phyloP scores from a whole-genome alignment of 2,113 vertebrate genomes.

The Cyprinodon variegatus region DNA sequence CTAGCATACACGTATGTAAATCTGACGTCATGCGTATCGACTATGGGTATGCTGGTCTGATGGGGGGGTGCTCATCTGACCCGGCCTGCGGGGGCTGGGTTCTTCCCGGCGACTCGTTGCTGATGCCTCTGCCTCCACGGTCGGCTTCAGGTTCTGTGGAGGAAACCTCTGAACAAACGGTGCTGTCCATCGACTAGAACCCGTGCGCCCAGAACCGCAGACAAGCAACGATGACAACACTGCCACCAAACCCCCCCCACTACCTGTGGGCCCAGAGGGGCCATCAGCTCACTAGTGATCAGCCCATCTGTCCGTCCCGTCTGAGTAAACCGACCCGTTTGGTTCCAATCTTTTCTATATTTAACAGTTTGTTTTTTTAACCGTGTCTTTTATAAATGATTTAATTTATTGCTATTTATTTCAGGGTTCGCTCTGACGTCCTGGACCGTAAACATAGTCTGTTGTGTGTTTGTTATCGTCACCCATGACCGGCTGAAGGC shows the following conservation, averaged over 20 bases:
- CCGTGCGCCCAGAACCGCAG: not conserved
- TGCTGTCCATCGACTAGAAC: slow-evolving; percentile 12
- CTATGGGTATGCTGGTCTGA: no score
- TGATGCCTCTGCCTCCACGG: no score
- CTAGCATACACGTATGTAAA: no score
- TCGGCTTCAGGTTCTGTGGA: no score
- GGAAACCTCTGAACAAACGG: not conserved
- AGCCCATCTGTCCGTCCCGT: not conserved
- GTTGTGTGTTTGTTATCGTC: slow-evolving; percentile 24
- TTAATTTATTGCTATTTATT: slow-evolving; percentile 79
- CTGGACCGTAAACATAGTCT: slow-evolving; percentile 44
- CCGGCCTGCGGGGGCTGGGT: no score
- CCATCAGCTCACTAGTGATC: slow-evolving; percentile 46
- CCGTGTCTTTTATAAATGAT: slow-evolving; percentile 54
- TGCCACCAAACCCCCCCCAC: slow-evolving; percentile 27
- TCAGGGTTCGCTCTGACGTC: slow-evolving; percentile 59
- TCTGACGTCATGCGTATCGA: no score
- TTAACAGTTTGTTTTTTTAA: slow-evolving; percentile 61
- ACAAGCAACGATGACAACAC: slow-evolving; percentile 27
- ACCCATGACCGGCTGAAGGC: not conserved
- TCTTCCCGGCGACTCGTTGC: no score
- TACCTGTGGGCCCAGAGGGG: slow-evolving; percentile 20
- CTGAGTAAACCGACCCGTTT: slow-evolving; percentile 32
- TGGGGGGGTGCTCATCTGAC: no score
- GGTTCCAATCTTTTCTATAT: slow-evolving; percentile 43